Evolutionary conservation across 2,797 vertebrate species (phyloP).

Genomic region (Hemitrygon akajei): DNA sequence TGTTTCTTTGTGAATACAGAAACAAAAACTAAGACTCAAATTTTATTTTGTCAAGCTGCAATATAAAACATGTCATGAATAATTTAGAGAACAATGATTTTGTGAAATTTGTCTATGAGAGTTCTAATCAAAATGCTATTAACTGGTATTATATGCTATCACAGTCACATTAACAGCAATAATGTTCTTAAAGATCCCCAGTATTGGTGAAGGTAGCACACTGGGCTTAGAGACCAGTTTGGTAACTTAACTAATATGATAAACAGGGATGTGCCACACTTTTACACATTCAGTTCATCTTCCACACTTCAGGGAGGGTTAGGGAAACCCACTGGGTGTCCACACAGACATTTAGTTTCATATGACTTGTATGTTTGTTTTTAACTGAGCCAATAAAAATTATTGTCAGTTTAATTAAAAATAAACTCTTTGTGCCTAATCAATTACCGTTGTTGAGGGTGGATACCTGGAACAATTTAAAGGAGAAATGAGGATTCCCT

Average conservation of each 20-base stretch:
- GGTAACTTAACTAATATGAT: neutral
- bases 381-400: too few relatives aligned
- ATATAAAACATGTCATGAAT: neutral
- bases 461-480: too few relatives aligned
- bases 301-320: neutral
- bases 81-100: conserved; percentile 18
- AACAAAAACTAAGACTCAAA: neutral
- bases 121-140: conserved; percentile 13
- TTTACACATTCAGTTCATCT: neutral
- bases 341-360: too few relatives aligned
- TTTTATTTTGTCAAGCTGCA: neutral
- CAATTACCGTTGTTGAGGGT: too few relatives aligned
- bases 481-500: too few relatives aligned
- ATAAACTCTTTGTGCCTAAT: too few relatives aligned
- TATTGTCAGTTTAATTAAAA: too few relatives aligned
- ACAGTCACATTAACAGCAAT: neutral
- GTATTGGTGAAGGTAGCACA: conserved; percentile 6
- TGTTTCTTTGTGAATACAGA: neutral
- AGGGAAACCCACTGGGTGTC: too few relatives aligned
- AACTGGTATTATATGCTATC: neutral
- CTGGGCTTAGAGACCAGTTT: neutral
- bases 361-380: too few relatives aligned
- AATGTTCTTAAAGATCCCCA: conserved; percentile 22
- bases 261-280: too few relatives aligned
- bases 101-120: neutral